Base-by-base conservation (phyloP, 2,113 vertebrate genomes). In the Hemiprocne comata region DNA sequence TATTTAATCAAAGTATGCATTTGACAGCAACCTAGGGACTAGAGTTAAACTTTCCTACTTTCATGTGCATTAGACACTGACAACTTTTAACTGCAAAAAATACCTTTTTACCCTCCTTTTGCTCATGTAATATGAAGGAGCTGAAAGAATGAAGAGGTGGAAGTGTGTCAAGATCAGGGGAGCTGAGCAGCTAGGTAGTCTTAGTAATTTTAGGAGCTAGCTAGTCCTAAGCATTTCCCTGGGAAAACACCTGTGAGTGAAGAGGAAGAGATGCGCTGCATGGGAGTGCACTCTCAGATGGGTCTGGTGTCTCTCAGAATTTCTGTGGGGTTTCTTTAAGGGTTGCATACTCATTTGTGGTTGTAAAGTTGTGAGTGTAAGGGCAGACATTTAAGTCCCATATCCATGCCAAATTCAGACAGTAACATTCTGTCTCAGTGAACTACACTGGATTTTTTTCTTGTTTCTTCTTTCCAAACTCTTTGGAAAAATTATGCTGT, bases 1-100 rank as follows among this genome's bases (percentile, higher is more conserved):
- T 76, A 72, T 91, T 97, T 97, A 97, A 96, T 97, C 84, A 83
- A 95, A 97, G 40, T 89, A 87, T 53, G 31, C 38, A 73, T 97
- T 97, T 95, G 94, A 91, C 28, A 94, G 70, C 55, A 90, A 89
- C 50, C 36, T 9, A 82, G 80, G 72, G 85, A 96, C 42, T 21
- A 38, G n/a, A 87, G 76, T 73, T 78, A 85, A 94, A 95, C 60
- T 93, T 90, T 73, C 25, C 60, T 67, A 29, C 38, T 89, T 91
- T 94, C 26, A 34, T 15, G 10, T 81, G 33, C 48, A 64, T 67
- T 64, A 83, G 13, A 33, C 46, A 53, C 25, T 73, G 31, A 11
- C 46, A 65, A 34, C 10, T 67, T 91, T 34, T 64, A 84, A 66
- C 21, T 42, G 34, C 13, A 66, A 61, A 51, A 89, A 71, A 28